Base-by-base conservation (phyloP, 2,888 invertebrate genomes). In the Merodon equestris region DNA sequence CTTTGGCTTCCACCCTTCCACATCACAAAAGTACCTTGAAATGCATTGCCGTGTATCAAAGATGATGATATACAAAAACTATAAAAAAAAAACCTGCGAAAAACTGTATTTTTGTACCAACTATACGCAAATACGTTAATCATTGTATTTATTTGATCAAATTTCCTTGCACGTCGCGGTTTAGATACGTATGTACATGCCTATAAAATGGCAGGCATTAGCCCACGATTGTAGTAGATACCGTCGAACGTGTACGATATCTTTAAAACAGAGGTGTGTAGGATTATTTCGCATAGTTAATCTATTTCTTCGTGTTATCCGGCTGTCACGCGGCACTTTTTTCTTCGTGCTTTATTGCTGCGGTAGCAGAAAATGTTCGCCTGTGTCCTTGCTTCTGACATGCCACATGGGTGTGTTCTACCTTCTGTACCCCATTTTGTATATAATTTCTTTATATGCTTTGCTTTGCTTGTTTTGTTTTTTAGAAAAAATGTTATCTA, bases 251-350 rank as follows among this genome's bases (percentile, higher is more conserved):
- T 56, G 40, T 40, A 10, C 10, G 2, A 9, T 40, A 40, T 40
- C 40, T 10, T 66, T 56, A 48, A 47, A 13, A 45, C 15, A 17
- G 44, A 53, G 63, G 18, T 58, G 17, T 36, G 17, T 63, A 34
- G 13, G 51, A 18, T 14, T 17, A 51, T 60, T 51, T 45, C 53
- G 68, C 47, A 54, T 42, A 71, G 48, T 71, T 61, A 67, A 67
- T 71, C 54, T 61, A 18, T 63, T 56, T 61, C 61, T 63, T 56
- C 48, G 70, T 63, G 61, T 71, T 56, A 71, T 63, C 34, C 71
- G 61, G 34, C 48, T 71, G 50, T 63, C 61, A 71, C 61, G 71
- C 61, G 54, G 56, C 44, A 54, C 48, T 71, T 71, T 70, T 56
- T 54, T 36, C 34, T 38, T 54, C 54, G 61, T 63, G 44, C 53